Evolutionary conservation across 2,888 invertebrate genomes (phyloP), one percentile per base, ranked within the genome.

Genomic region (Helobdella robusta): DNA sequence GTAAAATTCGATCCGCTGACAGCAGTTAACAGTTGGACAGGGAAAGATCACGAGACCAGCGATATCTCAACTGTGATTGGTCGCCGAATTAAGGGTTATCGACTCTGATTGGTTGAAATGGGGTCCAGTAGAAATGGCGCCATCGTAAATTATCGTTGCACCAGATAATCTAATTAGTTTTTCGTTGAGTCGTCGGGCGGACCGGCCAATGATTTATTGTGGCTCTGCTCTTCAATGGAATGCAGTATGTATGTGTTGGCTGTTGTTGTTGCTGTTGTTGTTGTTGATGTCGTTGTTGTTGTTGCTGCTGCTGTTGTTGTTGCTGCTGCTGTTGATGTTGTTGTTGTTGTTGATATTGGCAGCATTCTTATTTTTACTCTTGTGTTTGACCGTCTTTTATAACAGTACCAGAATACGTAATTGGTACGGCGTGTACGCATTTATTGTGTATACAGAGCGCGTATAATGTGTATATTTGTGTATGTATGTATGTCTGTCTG

Each of bases 381-480:
- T n/a, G n/a, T n/a, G n/a, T n/a, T n/a, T n/a, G 3, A 86, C 89
- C 74, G 98, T 99, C 79, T 87, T 90, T 0, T 97, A 97, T 75
- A 93, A 94, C 80, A 84, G 85, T 60, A 97, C 98, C 5, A 84
- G 95, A 65, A 93, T 94, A 77, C 81, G 82, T 75, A 80, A 80
- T 65, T 62, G 11, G 44, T 40, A 15, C 11, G 44, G 11, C 32
- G 11, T 34, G 2, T 15, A 23, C 23, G 32, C 2, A 34, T 34
- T 15, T 28, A 18, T 28, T 18, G 28, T 28, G 20, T 58, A 34
- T 32, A 15, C 0, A 3, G 44, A 28, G 23, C 5, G 15, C 5
- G 34, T 58, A 32, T 58, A 8, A n/a, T 11, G 30, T 58, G 34
- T 58, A 18, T 11, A 5, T 58, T 15, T 6, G 8, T 25, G 30